Percentiles rank a stretch among this genome's conserved stretches.
phyloP scores from a whole-genome alignment of 2,113 vertebrate genomes.

The Rousettus leschenaultii region DNA sequence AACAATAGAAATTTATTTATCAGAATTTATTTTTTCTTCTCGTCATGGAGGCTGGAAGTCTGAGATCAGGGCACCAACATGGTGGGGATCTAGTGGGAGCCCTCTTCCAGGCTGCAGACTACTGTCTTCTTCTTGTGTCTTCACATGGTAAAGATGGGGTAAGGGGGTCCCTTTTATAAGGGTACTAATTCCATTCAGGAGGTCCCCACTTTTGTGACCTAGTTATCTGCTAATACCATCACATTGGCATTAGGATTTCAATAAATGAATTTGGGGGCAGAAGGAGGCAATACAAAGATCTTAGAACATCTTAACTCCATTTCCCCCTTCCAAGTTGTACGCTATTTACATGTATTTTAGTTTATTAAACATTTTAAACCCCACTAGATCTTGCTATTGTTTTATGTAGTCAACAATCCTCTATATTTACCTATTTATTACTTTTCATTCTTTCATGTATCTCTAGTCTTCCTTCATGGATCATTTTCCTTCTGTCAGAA shows the following conservation, averaged over 20 bases:
- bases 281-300: background rate
- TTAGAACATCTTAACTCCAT: background rate
- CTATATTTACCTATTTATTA: background rate
- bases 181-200: background rate
- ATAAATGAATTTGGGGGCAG: background rate
- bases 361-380: background rate
- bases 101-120: background rate
- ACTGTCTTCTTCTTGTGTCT: background rate
- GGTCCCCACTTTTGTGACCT: background rate
- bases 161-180: background rate
- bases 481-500: background rate
- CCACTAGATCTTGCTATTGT: background rate
- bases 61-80: background rate
- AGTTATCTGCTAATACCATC: background rate
- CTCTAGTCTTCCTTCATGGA: background rate
- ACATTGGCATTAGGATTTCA: background rate
- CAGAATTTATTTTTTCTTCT: background rate
- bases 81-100: background rate
- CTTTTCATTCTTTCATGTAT: background rate
- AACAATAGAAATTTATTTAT: background rate
- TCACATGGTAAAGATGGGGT: background rate
- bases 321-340: background rate
- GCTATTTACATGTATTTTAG: background rate
- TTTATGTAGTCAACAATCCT: background rate
- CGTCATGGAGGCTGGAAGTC: background rate